Base-by-base conservation (phyloP, 2,888 invertebrate genomes). In the Ceraclea dissimilis region DNA sequence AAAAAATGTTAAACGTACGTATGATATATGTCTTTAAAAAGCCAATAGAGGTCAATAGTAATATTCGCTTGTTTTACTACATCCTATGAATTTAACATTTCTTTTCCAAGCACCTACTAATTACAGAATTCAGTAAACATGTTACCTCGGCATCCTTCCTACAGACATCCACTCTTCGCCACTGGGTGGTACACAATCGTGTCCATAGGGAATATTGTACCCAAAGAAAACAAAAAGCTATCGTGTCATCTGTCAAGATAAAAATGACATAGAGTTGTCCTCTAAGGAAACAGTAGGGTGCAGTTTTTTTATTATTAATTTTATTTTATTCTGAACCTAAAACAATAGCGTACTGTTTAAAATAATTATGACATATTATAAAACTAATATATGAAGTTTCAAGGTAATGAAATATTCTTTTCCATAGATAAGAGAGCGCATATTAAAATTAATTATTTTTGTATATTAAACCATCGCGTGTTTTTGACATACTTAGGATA, bases 401-500 rank as follows among this genome's bases (percentile, higher is more conserved):
- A 39, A 39, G 16, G 39, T 39, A 39, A 39, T 39, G 39, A 39
- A 39, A 39, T 39, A 39, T 13, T 39, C 39, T 39, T 39, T 39
- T 39, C 39, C 39, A 39, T 39, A 39, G 39, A 39, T 39, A 39
- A 39, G 39, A 39, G 39, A n/a, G 39, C 16, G 39, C 39, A 39
- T 39, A 16, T n/a, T 39, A 39, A 39, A 39, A 39, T 39, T 39
- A 39, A 39, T 39, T 39, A 39, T 39, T 39, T 39, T 39, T 39
- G 39, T 39, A 5, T 39, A 39, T 39, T 5, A 39, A 39, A 39
- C 39, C 39, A 39, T 39, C 39, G 39, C 39, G 39, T 39, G 39
- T 39, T 13, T 39, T 39, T 16, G 16, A 39, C 39, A 39, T 39
- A 39, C 39, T 39, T 39, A 13, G 39, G 39, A 31, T n/a, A n/a